Percentiles rank a stretch among this genome's conserved stretches.
Evolutionary conservation across 2,113 vertebrate species (phyloP).

Genomic region (Xyliphius kryptos): DNA sequence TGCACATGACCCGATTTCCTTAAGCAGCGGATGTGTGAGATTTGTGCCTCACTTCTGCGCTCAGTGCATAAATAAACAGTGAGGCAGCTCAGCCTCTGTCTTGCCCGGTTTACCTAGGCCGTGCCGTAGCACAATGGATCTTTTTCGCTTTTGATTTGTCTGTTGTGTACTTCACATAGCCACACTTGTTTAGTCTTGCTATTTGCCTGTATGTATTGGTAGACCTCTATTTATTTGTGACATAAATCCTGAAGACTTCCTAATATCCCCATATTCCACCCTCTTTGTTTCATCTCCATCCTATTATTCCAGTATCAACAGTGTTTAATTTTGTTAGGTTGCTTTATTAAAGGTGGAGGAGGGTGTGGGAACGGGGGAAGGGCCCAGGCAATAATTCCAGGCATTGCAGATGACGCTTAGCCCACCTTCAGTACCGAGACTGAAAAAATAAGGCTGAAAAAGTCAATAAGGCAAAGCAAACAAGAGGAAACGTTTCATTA

Average conservation of each 20-base stretch:
- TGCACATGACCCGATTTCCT: conserved; percentile 45
- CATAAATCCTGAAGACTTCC: conserved; percentile 26
- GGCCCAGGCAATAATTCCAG: conserved; percentile 39
- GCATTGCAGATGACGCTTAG: conserved; percentile 15
- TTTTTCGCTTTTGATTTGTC: neutral
- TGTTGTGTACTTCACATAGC: conserved; percentile 1
- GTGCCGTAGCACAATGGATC: neutral
- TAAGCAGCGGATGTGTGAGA: conserved; percentile 20
- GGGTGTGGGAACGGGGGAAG: conserved; percentile 6
- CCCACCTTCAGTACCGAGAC: conserved; percentile 23
- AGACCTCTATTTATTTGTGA: conserved; percentile 26
- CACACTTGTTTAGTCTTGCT: conserved; percentile 14
- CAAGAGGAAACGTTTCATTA: conserved; percentile 47
- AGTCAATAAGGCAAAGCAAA: conserved; percentile 46
- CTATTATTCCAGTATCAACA: conserved; percentile 26
- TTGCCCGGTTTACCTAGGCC: conserved; percentile 12
- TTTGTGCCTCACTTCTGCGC: conserved; percentile 7
- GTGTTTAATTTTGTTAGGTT: conserved; percentile 33
- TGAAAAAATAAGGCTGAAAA: conserved; percentile 31
- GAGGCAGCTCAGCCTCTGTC: neutral
- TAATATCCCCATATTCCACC: conserved; percentile 15
- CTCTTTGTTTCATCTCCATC: conserved; percentile 12
- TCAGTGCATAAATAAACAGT: conserved; percentile 25
- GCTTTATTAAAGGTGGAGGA: conserved; percentile 35
- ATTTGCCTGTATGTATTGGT: conserved; percentile 25